Evolutionary conservation across 2,888 invertebrate species (phyloP), one percentile per base, ranked within the genome.

Genomic region (Clanis bilineata): DNA sequence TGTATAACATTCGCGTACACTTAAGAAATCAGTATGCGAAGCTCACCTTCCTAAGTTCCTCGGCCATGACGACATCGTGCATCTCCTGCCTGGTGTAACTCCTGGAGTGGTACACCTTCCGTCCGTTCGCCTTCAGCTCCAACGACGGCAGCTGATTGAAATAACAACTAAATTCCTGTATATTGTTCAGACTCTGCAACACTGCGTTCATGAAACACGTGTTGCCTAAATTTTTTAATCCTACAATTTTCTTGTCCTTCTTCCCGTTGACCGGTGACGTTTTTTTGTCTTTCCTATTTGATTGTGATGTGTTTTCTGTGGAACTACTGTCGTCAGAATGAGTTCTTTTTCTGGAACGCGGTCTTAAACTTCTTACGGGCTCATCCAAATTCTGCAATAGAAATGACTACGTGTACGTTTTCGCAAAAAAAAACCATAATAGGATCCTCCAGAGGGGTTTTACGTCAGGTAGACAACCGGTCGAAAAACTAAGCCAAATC

Each of bases 121-220:
- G 80, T 0, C 94, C 94, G 32, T 94, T 93, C 4, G 88, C 91
- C 66, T 93, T 94, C 69, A 89, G 83, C 76, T 96, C 96, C 66
- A 96, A 83, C 2, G 95, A 94, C 10, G 96, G 96, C 79, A 96
- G 87, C 80, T 95, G 94, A 80, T 95, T 96, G 73, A 97, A 95
- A 83, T 96, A 97, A 73, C 95, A 95, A 85, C 96, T 96, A 81
- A 97, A 97, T 77, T 96, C 95, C 82, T 96, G 95, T 77, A 96
- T 96, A 84, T 96, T 96, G 80, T 96, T 96, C 87, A 97, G 92
- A 70, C 96, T 96, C 82, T 97, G 97, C 62, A 97, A 88, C 62
- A 96, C 96, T 21, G 96, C 96, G 86, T 96, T 96, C 96, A 97
- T 96, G 80, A 96, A 97, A 84, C 96, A 97, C 57, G 96, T 97